Evolutionary conservation across 2,113 vertebrate genomes (phyloP).

Genomic region (Suricata suricatta): DNA sequence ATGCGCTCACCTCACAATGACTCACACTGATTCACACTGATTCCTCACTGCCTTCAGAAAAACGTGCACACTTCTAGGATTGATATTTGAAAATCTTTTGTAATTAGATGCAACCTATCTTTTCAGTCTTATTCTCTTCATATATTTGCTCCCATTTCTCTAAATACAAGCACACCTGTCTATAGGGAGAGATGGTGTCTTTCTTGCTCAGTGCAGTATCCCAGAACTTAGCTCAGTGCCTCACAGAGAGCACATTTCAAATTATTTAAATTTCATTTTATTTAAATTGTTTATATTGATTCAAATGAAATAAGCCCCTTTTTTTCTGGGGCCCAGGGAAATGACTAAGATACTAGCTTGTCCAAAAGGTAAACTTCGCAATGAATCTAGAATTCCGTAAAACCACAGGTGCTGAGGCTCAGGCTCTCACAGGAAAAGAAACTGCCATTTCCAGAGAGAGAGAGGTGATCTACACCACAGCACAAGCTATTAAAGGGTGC

Average conservation of each 20-base stretch:
- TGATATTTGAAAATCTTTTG: background rate
- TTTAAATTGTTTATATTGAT: background rate
- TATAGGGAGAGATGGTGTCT: background rate
- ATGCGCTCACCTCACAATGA: background rate
- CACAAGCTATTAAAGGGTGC: rapidly evolving
- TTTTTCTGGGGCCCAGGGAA: background rate
- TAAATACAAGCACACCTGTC: background rate
- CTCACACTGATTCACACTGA: background rate
- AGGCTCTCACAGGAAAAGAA: background rate
- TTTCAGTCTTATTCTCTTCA: background rate
- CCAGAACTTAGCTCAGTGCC: background rate
- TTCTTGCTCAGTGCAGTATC: background rate
- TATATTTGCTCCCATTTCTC: background rate
- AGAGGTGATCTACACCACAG: rapidly evolving
- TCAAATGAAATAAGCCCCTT: background rate
- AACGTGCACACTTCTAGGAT: background rate
- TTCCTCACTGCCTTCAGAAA: background rate
- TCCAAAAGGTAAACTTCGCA: background rate
- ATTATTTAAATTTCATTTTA: background rate
- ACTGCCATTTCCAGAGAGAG: too few species aligned
- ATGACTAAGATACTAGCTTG: background rate
- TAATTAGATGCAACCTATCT: background rate
- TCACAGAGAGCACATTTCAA: background rate
- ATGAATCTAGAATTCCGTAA: background rate
- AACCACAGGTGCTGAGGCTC: background rate